Conservation (phyloP, 2,113 vertebrate species). For the Salminus brasiliensis region DNA sequence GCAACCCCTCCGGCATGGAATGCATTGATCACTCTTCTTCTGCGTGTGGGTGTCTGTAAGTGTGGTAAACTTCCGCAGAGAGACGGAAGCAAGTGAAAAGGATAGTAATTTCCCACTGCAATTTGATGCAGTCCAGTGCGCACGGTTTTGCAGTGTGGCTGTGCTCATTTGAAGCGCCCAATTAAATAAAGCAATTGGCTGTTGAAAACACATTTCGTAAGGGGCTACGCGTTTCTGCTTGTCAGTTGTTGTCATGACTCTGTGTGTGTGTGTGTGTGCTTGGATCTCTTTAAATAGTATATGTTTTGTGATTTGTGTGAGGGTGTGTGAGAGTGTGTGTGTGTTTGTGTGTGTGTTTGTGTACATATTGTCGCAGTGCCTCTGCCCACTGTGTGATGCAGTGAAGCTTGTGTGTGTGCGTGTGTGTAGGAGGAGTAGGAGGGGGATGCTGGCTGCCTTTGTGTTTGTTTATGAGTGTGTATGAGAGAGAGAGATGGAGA, state of each 20-base stretch:
- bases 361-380: slow-evolving; percentile 28
- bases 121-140: slow-evolving; percentile 13
- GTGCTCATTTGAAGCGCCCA: slow-evolving; percentile 36
- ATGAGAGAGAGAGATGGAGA: slow-evolving; percentile 16
- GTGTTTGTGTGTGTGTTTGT: neutral
- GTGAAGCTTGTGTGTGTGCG: slow-evolving; percentile 16
- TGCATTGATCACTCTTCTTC: slow-evolving; percentile 10
- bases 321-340: neutral
- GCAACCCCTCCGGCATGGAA: slow-evolving; percentile 17
- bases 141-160: slow-evolving; percentile 1
- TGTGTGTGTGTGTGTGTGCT: slow-evolving; percentile 22
- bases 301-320: slow-evolving; percentile 15
- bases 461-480: too few species aligned
- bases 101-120: slow-evolving; percentile 1
- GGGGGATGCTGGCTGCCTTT: slow-evolving; percentile 9
- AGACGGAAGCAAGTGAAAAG: neutral
- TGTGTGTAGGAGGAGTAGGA: slow-evolving; percentile 23
- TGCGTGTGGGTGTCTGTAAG: slow-evolving; percentile 24
- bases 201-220: slow-evolving; percentile 13
- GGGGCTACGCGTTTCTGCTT: slow-evolving; percentile 23
- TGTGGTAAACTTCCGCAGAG: slow-evolving; percentile 15
- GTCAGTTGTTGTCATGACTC: slow-evolving; percentile 13
- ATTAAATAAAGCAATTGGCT: slow-evolving; percentile 19
- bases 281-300: neutral
- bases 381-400: slow-evolving; percentile 23